Conservation (phyloP, 2,888 invertebrate genomes). For the Cephus sareptanus region DNA sequence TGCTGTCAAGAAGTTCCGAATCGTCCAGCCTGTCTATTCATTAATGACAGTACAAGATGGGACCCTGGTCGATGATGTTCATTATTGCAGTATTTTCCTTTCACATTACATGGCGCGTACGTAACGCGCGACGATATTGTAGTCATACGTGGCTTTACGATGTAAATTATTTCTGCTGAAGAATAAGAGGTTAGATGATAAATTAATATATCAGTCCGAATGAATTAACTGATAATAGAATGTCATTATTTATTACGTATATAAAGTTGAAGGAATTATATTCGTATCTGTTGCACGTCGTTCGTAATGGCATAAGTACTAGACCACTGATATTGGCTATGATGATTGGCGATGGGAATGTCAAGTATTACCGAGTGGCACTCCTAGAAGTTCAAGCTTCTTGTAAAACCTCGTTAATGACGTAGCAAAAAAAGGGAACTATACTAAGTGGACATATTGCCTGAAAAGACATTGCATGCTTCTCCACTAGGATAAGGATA, state of each 20-base stretch:
- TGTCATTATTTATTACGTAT: no score
- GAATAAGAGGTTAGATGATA: not conserved
- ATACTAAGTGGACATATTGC: not conserved
- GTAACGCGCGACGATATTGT: not conserved
- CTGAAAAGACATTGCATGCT: not conserved
- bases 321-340: not conserved
- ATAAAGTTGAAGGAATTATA: not conserved
- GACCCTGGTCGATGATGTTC: not conserved
- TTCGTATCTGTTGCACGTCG: not conserved
- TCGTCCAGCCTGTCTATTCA: not conserved
- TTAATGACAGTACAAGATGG: not conserved
- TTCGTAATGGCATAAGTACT: not conserved
- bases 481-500: not conserved
- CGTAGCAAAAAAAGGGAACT: not conserved
- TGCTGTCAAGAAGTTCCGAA: not conserved
- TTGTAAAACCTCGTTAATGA: not conserved
- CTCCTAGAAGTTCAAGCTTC: not conserved
- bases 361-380: constrained; percentile 7
- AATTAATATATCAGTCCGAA: not conserved
- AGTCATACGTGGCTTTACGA: not conserved
- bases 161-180: not conserved
- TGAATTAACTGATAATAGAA: not conserved
- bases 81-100: not conserved
- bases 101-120: not conserved
- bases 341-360: constrained; percentile 10